Evolutionary conservation across 2,888 invertebrate genomes (phyloP).

Genomic region (Fabriciana adippe): DNA sequence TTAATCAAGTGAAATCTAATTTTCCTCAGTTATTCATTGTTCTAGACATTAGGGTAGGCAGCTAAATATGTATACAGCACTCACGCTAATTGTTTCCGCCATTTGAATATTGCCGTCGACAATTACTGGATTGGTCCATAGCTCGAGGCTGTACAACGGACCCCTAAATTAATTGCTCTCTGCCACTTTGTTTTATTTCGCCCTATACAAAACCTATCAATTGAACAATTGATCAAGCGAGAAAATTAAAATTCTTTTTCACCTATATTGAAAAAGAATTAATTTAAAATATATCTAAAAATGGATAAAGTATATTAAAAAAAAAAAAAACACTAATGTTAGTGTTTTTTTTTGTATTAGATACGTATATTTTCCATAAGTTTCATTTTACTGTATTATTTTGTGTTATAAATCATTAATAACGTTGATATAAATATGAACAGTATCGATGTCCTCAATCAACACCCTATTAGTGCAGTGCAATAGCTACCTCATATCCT

Average conservation of each 20-base stretch:
- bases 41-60: slow-evolving; percentile 44
- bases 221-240: slow-evolving; percentile 30
- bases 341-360: too few species aligned
- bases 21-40: slow-evolving; percentile 36
- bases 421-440: slow-evolving; percentile 21
- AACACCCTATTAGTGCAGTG: slow-evolving; percentile 27
- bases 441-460: slow-evolving; percentile 41
- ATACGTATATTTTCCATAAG: too few species aligned
- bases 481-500: slow-evolving; percentile 33
- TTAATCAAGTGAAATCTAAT: slow-evolving; percentile 34
- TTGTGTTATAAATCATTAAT: too few species aligned
- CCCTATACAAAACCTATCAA: slow-evolving; percentile 42
- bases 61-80: slow-evolving; percentile 67
- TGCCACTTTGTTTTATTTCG: slow-evolving; percentile 72
- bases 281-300: neutral
- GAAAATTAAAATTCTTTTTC: slow-evolving; percentile 16
- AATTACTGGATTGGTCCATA: slow-evolving; percentile 78
- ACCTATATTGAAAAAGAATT: slow-evolving; percentile 2
- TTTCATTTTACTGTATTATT: too few species aligned
- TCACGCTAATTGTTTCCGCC: slow-evolving; percentile 81
- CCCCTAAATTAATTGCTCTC: slow-evolving; percentile 77
- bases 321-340: too few species aligned
- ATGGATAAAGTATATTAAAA: too few species aligned
- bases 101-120: slow-evolving; percentile 81
- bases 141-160: slow-evolving; percentile 59